Conservation (phyloP, 2,888 invertebrate species). For the Trissolcus brochymenae region DNA sequence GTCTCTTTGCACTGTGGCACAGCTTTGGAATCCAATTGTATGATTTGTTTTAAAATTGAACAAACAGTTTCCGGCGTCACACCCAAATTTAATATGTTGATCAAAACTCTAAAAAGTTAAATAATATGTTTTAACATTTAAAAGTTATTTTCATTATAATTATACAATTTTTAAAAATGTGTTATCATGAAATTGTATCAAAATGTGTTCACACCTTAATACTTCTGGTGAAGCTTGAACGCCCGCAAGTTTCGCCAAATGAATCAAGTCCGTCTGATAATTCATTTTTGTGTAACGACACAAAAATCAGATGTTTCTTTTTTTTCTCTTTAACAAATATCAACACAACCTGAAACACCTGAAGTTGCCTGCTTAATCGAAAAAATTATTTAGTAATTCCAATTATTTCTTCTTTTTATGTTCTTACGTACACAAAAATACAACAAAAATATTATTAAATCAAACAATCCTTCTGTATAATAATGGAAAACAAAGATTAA, state of each 20-base stretch:
- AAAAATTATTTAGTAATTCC: too few species aligned
- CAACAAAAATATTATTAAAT: too few species aligned
- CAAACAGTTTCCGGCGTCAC: slow-evolving; percentile 72
- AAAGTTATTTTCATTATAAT: neutral
- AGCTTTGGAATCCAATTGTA: slow-evolving; percentile 28
- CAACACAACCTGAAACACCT: neutral
- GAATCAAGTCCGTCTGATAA: slow-evolving; percentile 65
- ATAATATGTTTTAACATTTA: neutral
- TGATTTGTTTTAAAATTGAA: slow-evolving; percentile 66
- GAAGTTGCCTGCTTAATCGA: too few species aligned
- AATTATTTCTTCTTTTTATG: neutral
- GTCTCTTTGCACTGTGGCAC: neutral
- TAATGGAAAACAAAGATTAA: too few species aligned
- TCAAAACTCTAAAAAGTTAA: slow-evolving; percentile 63
- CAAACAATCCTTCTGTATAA: too few species aligned
- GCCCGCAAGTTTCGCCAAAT: slow-evolving; percentile 68
- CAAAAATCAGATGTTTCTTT: neutral
- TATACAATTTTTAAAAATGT: neutral
- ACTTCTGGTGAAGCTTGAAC: slow-evolving; percentile 65
- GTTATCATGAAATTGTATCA: neutral
- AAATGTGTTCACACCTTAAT: slow-evolving; percentile 61
- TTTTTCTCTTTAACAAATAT: neutral
- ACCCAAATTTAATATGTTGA: slow-evolving; percentile 67
- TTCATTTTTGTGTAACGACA: slow-evolving; percentile 18
- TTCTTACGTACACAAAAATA: neutral